Conservation (phyloP, 2,888 invertebrate species). For the Sinohyriopsis cumingii region DNA sequence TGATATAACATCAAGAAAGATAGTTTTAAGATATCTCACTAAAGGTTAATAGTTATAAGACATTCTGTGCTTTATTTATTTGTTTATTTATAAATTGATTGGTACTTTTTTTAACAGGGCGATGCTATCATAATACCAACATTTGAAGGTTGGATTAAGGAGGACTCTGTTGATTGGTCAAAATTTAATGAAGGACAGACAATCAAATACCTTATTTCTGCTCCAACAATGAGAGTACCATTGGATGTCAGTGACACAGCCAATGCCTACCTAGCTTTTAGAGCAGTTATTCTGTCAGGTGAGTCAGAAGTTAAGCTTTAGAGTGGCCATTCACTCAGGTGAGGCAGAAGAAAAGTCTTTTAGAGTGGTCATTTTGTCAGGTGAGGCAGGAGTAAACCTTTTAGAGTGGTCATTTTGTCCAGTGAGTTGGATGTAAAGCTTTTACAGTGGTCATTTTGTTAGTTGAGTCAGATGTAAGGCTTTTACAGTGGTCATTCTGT, state of each 20-base stretch:
- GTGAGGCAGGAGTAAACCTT: no score
- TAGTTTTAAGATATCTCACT: no score
- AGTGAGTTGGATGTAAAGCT: no score
- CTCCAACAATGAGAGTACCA: constrained; percentile 65
- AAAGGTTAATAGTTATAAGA: no score
- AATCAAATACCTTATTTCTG: constrained; percentile 61
- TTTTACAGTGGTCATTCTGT: no score
- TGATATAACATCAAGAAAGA: no score
- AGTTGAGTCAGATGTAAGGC: no score
- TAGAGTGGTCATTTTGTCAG: no score
- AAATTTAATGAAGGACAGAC: constrained; percentile 52
- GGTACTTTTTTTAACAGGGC: constrained; percentile 44
- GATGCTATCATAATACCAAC: constrained; percentile 57
- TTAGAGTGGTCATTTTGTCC: no score
- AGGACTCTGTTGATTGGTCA: constrained; percentile 35
- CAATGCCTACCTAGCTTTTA: constrained; percentile 63
- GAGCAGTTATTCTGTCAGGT: constrained; percentile 62
- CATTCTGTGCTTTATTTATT: no score
- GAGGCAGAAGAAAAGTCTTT: no score
- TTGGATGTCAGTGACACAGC: constrained; percentile 47
- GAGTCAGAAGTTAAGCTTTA: constrained; percentile 8
- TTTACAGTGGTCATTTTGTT: no score
- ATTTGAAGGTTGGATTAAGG: constrained; percentile 32
- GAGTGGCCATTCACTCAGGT: not conserved
- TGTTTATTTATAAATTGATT: not conserved